Percentiles rank a stretch among this genome's conserved stretches.
These are phyloP conservation scores for Tachina grossa DNA, from an alignment of 2,888 invertebrate species.

Conservation along the genomic window DNA sequence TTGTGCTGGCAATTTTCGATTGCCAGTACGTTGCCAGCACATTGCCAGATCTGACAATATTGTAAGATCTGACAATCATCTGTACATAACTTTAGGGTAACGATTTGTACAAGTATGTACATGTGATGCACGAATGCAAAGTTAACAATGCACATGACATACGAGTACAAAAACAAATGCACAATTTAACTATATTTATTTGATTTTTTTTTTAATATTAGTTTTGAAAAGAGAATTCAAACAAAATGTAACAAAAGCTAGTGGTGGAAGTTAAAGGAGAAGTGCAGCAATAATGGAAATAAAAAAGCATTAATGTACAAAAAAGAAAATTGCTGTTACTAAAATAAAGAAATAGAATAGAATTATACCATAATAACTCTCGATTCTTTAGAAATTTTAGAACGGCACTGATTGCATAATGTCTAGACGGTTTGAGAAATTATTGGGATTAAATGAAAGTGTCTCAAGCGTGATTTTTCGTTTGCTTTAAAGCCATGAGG, in stretches of 20 bases:
- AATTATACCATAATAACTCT: slow-evolving; percentile 48
- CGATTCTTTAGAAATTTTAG: slow-evolving; percentile 49
- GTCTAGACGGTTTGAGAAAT: slow-evolving; percentile 29
- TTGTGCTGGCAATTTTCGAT: no score
- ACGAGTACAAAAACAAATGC: slow-evolving; percentile 41
- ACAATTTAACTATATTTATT: background rate
- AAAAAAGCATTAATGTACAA: slow-evolving; percentile 41
- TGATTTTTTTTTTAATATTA: background rate
- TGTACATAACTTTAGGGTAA: no score
- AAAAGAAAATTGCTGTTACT: slow-evolving; percentile 45
- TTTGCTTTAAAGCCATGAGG: background rate
- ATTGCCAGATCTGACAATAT: no score
- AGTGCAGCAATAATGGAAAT: slow-evolving; percentile 58
- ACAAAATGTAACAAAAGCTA: slow-evolving; percentile 53
- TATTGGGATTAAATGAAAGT: slow-evolving; percentile 12
- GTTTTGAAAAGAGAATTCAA: slow-evolving; percentile 48
- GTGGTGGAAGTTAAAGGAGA: slow-evolving; percentile 46
- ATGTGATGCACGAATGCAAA: background rate
- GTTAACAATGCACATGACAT: slow-evolving; percentile 27
- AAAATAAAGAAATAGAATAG: slow-evolving; percentile 1
- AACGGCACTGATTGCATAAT: background rate
- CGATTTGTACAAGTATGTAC: background rate
- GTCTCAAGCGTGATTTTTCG: slow-evolving; percentile 4
- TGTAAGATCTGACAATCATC: no score
- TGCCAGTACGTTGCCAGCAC: no score